A percentile compares a stretch with the other conserved stretches of the same genome.
These are phyloP conservation scores for Aphelinus certus DNA, from an alignment of 1,140 invertebrate species.

Conservation along the genomic window DNA sequence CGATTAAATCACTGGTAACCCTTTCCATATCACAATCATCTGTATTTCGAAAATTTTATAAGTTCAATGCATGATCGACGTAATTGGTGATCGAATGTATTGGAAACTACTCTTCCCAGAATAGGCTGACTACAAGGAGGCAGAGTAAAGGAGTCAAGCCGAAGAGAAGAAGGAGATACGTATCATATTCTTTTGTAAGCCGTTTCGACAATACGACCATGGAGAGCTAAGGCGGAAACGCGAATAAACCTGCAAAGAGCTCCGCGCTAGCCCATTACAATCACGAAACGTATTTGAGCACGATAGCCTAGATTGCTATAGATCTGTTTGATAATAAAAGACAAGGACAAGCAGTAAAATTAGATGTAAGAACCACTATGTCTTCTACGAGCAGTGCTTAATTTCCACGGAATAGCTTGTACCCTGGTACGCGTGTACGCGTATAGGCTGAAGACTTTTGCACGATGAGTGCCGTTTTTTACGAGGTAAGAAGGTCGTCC, in stretches of 20 bases:
- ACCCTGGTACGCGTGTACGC: constrained; percentile 7
- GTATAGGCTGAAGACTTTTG: constrained; percentile 7
- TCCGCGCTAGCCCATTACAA: constrained; percentile 23
- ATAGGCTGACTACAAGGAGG: neutral
- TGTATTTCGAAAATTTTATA: too few relatives aligned
- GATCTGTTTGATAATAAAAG: constrained; percentile 38
- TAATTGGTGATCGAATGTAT: too few relatives aligned
- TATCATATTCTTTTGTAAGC: constrained; percentile 29
- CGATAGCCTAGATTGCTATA: constrained; percentile 32
- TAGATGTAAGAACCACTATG: constrained; percentile 30
- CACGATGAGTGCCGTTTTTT: constrained; percentile 12
- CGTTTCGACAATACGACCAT: constrained; percentile 22
- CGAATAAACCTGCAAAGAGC: constrained; percentile 33
- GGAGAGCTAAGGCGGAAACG: constrained; percentile 4
- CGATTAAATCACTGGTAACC: too few relatives aligned
- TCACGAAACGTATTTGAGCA: constrained; percentile 34
- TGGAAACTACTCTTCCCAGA: too few relatives aligned
- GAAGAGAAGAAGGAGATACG: constrained; percentile 3
- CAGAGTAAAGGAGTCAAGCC: neutral
- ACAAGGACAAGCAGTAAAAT: constrained; percentile 35
- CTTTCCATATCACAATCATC: too few relatives aligned
- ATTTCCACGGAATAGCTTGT: constrained; percentile 18
- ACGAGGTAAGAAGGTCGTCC: constrained; percentile 10
- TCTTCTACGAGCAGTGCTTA: constrained; percentile 27
- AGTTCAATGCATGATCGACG: too few relatives aligned